Evolutionary conservation across 2,797 vertebrate species (phyloP).

Genomic region (Kryptolebias ocellatus): DNA sequence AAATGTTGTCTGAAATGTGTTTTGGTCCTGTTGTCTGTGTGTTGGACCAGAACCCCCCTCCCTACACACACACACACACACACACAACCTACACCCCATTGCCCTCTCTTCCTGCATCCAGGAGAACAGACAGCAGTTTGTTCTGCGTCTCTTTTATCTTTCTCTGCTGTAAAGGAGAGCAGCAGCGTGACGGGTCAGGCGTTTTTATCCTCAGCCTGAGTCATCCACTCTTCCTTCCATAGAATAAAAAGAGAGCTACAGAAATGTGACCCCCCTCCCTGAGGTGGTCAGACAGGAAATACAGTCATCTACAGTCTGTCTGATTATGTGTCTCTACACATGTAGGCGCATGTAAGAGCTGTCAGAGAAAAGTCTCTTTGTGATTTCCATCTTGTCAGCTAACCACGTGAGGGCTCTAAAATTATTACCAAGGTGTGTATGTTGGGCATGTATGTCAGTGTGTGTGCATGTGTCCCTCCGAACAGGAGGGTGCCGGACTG

Average conservation of each 20-base stretch:
- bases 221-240: constrained; percentile 64
- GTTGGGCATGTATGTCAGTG: neutral
- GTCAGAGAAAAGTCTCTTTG: constrained; percentile 38
- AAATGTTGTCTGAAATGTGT: constrained; percentile 43
- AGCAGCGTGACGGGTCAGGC: constrained; percentile 34
- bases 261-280: constrained; percentile 41
- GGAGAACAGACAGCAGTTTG: constrained; percentile 54
- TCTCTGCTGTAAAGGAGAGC: constrained; percentile 50
- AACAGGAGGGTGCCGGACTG: constrained; percentile 63
- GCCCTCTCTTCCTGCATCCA: constrained; percentile 40
- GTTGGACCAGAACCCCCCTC: constrained; percentile 35
- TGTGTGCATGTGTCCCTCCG: constrained; percentile 29
- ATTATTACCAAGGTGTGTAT: constrained; percentile 54
- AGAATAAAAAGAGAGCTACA: constrained; percentile 65
- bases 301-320: constrained; percentile 48
- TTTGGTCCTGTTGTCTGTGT: constrained; percentile 26
- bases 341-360: constrained; percentile 48
- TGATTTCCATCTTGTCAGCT: constrained; percentile 39
- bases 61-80: neutral
- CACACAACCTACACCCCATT: neutral
- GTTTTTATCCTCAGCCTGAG: constrained; percentile 60
- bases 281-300: constrained; percentile 66
- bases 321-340: constrained; percentile 45
- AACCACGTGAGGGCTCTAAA: constrained; percentile 43
- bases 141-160: constrained; percentile 66